Evolutionary conservation across 2,113 vertebrate genomes (phyloP).

Genomic region (Anoplopoma fimbria): DNA sequence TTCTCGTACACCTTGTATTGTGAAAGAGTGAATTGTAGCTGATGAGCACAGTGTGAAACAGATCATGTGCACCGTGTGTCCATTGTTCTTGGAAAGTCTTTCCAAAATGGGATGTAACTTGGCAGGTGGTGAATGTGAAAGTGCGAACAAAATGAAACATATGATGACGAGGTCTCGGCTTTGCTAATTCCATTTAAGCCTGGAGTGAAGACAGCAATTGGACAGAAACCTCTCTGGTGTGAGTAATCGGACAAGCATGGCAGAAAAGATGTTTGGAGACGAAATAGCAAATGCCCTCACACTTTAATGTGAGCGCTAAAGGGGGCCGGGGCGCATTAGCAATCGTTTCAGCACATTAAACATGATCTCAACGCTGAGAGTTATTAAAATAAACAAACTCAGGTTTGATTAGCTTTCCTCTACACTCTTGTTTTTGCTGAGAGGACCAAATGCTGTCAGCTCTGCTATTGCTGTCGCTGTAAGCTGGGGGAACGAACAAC

Average conservation of each 20-base stretch:
- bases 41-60: conserved; percentile 52
- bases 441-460: neutral
- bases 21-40: conserved; percentile 46
- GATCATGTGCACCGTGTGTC: conserved; percentile 37
- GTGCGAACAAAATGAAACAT: conserved; percentile 45
- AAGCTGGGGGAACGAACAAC: neutral
- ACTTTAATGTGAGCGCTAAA: conserved; percentile 20
- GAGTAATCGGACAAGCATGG: conserved; percentile 55
- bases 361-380: conserved; percentile 31
- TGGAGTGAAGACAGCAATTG: conserved; percentile 42
- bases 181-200: conserved; percentile 70
- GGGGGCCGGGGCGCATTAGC: conserved; percentile 38
- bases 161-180: conserved; percentile 60
- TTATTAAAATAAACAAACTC: conserved; percentile 44
- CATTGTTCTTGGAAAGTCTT: conserved; percentile 66
- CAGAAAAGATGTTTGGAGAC: conserved; percentile 58
- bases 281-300: conserved; percentile 35
- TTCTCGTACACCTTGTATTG: conserved; percentile 56
- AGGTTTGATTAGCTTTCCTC: conserved; percentile 32
- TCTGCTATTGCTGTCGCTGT: neutral
- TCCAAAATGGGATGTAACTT: conserved; percentile 57
- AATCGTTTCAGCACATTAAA: conserved; percentile 59
- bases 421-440: neutral
- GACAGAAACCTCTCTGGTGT: conserved; percentile 49
- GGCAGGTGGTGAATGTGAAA: conserved; percentile 66